Conservation (phyloP, 2,113 vertebrate genomes). For the Antennarius striatus region DNA sequence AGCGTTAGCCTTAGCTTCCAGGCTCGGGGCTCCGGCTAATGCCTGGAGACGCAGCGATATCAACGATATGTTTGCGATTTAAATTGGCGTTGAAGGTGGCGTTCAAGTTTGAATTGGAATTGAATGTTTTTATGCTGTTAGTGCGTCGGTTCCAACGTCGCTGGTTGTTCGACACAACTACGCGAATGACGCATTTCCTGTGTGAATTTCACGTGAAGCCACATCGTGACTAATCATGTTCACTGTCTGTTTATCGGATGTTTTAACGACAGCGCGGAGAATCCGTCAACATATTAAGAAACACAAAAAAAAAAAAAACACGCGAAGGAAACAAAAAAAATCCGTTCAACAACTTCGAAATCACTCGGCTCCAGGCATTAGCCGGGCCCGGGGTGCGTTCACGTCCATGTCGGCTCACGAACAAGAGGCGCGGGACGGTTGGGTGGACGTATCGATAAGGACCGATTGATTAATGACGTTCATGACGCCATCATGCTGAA, state of each 20-base stretch:
- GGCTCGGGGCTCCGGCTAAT: conserved; percentile 43
- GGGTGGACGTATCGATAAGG: not conserved
- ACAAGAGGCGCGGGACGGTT: not conserved
- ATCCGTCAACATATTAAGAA: no score
- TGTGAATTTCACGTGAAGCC: not conserved
- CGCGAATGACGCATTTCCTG: conserved; percentile 26
- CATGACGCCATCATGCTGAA: no score
- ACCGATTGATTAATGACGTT: no score
- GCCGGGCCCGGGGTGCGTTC: conserved; percentile 4
- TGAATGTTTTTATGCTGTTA: not conserved
- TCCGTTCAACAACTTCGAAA: not conserved
- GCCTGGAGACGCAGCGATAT: conserved; percentile 5
- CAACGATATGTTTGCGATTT: not conserved
- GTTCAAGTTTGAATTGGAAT: not conserved
- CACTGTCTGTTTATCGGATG: no score
- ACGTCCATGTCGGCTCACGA: not conserved
- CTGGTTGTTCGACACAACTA: not conserved
- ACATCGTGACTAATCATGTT: conserved; percentile 3
- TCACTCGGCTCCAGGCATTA: conserved; percentile 9
- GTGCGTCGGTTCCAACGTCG: no score
- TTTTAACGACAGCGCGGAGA: no score
- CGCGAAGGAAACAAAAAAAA: no score
- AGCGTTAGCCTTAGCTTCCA: conserved; percentile 27
- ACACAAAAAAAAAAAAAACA: no score
- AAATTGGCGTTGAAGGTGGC: no score